phyloP scores from a whole-genome alignment of 2,113 vertebrate species.

The Erinaceus europaeus region DNA sequence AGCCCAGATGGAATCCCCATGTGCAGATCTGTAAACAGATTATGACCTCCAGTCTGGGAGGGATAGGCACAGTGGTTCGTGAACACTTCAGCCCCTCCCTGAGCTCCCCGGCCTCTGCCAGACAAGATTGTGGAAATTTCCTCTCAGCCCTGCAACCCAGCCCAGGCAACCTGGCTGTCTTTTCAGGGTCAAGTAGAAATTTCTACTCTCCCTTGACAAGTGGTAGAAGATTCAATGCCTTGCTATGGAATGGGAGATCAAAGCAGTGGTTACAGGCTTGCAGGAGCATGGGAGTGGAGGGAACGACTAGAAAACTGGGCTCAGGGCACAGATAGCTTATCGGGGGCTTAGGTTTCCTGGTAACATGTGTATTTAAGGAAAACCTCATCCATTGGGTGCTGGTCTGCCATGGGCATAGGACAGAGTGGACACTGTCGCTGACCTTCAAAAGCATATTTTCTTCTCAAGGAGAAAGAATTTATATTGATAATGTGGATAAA shows the following conservation, averaged over 20 bases:
- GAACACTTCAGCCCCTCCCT: not conserved
- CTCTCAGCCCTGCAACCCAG: constrained; percentile 4
- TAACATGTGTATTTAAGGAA: not conserved
- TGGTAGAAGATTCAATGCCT: not conserved
- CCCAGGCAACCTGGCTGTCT: not conserved
- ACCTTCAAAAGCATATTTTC: not conserved
- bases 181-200: constrained; percentile 56
- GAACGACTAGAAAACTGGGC: not conserved
- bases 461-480: not conserved
- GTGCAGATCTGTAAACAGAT: not conserved
- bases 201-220: constrained; percentile 35
- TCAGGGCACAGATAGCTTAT: not conserved
- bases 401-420: not conserved
- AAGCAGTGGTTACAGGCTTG: not conserved
- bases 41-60: not conserved
- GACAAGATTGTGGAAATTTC: constrained; percentile 70
- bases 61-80: not conserved
- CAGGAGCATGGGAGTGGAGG: not conserved
- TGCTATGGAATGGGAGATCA: not conserved
- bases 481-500: not conserved
- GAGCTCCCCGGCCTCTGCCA: no score
- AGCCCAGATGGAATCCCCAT: not conserved
- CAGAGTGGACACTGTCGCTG: not conserved
- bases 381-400: not conserved
- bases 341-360: not conserved